phyloP scores from a whole-genome alignment of 2,888 invertebrate genomes.

The Hydropsyche betteni region DNA sequence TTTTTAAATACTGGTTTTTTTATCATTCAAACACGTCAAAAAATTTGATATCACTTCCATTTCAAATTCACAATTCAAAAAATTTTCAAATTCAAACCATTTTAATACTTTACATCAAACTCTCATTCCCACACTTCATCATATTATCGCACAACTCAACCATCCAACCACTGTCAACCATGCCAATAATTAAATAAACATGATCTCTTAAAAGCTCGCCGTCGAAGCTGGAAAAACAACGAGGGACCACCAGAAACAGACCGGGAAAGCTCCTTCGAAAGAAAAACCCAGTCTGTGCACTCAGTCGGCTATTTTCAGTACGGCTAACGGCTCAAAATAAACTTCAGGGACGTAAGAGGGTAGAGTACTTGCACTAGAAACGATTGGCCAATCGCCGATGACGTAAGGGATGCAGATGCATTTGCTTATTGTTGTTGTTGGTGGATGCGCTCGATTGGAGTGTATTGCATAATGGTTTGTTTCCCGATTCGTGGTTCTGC shows the following conservation, averaged over 20 bases:
- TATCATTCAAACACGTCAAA: too few relatives aligned
- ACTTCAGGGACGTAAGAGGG: not conserved
- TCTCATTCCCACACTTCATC: not conserved
- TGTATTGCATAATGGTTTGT: too few relatives aligned
- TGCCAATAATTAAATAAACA: slow-evolving; percentile 38
- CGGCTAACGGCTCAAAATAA: slow-evolving; percentile 10
- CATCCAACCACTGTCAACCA: slow-evolving; percentile 25
- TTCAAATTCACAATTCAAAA: too few relatives aligned
- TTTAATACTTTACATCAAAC: not conserved
- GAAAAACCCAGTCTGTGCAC: not conserved
- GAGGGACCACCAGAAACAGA: not conserved
- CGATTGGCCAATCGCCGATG: too few relatives aligned
- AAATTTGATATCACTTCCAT: too few relatives aligned
- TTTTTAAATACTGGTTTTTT: too few relatives aligned
- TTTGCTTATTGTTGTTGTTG: too few relatives aligned
- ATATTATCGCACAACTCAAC: not conserved
- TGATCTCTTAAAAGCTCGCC: slow-evolving; percentile 27
- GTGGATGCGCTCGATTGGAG: too few relatives aligned
- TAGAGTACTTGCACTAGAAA: too few relatives aligned
- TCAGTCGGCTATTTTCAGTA: not conserved
- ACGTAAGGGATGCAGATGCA: too few relatives aligned
- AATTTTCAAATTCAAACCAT: too few relatives aligned
- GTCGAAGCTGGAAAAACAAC: slow-evolving; percentile 6
- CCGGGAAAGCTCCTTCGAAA: not conserved
- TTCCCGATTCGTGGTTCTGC: too few relatives aligned